Evolutionary conservation across 2,113 vertebrate species (phyloP).

Genomic region (Micronycteris hirsuta): DNA sequence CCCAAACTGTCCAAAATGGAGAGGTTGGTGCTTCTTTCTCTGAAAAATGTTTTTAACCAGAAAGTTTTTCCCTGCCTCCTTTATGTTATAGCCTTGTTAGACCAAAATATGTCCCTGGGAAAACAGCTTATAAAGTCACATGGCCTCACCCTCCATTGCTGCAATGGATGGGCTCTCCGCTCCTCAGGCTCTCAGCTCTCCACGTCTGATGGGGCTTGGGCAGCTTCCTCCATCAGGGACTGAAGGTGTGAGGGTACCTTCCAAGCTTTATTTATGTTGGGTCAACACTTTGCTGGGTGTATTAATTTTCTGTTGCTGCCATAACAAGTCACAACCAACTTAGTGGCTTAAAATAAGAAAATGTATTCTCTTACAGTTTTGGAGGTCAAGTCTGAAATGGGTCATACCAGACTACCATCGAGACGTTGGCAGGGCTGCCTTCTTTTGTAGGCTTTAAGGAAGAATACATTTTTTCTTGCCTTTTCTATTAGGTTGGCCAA

Average conservation of each 20-base stretch:
- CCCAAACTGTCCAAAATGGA: background rate
- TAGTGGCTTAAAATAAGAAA: background rate
- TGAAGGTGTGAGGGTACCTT: background rate
- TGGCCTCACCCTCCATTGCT: background rate
- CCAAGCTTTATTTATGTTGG: background rate
- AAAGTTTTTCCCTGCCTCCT: background rate
- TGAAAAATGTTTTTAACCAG: background rate
- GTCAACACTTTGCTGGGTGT: background rate
- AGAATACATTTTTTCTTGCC: too few species aligned
- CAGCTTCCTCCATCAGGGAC: background rate
- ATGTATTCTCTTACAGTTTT: background rate
- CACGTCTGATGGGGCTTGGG: background rate
- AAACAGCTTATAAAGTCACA: background rate
- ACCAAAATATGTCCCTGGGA: background rate
- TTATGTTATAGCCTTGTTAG: background rate
- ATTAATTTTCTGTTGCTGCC: background rate
- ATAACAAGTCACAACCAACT: background rate
- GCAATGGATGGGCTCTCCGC: fast-evolving
- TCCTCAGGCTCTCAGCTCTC: background rate
- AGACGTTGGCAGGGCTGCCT: too few species aligned
- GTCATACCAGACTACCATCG: background rate
- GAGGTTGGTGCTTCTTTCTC: background rate
- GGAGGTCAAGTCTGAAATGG: background rate
- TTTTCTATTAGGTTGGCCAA: too few species aligned
- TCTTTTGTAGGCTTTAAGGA: background rate